Evolutionary conservation across 2,113 vertebrate species (phyloP), one percentile per base, ranked within the genome.

Genomic region (Oplegnathus fasciatus): DNA sequence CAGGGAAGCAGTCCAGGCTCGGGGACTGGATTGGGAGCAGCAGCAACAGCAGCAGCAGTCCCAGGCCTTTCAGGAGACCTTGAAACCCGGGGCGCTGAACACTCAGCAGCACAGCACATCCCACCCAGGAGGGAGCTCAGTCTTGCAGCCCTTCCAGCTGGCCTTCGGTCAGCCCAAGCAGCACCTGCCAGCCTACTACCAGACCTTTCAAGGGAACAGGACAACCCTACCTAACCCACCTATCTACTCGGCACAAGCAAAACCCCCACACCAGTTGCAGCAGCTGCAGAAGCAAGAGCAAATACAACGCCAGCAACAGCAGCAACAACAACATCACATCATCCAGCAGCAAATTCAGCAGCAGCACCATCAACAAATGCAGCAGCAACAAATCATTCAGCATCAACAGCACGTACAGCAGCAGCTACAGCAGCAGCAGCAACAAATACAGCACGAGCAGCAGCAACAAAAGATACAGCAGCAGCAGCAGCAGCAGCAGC

Each of bases 91-190:
- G 9, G 83, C 82, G 4, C 88, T 95, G 58, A 96, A 93, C 80
- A 22, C 91, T 34, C 95, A 94, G 75, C 95, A 94, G 54, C 95
- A 94, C 70, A 67, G 78, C 50, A 28, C 77, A 0, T 85, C 94
- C 15, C 93, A 88, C 24, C 84, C 89, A 4, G 92, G 92, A 8
- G 94, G 91, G n/a, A 94, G 91, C 37, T 96, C 98, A 1, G 97
- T 98, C 0, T 61, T 99, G 87, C 98, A 99, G 82, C 96, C 98
- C 77, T 99, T 99, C 91, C 98, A 99, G 91, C 80, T 99, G 93
- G 98, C 98, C 0, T 99, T 99, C 11, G 98, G 98, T 83, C 97
- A 98, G 91, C 97, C 97, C 82, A 98, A 98, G 91, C 97, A 96
- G 80, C 95, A 96, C 90, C 95, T 97, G 82, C 93, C 95, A 0